Base-by-base conservation (phyloP, 2,797 vertebrate species). In the Argentina silus region DNA sequence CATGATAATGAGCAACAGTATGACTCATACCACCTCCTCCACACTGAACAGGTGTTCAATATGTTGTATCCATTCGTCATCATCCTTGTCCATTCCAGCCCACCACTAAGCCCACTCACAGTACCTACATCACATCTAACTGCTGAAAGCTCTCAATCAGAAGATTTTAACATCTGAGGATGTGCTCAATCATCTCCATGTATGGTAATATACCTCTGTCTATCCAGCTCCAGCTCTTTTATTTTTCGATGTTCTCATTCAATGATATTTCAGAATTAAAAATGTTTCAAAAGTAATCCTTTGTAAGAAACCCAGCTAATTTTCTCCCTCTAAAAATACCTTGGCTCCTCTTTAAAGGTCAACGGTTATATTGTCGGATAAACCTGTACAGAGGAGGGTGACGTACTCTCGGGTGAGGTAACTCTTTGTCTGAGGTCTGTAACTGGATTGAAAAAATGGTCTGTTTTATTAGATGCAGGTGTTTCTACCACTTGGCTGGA, bases 401-500 rank as follows among this genome's bases (percentile, higher is more conserved):
- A 84, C 36, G 71, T 83, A 77, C 79, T 51, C 44, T 51, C 9
- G 69, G 44, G 50, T 76, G 67, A 74, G 74, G 75, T 87, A 67
- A 48, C 27, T 69, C 57, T 83, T 73, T 75, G 67, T 81, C 83
- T 83, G 57, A 50, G 63, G 72, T 69, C 63, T 81, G 12, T 65
- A 81, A 76, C 72, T 74, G 82, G 78, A 74, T 19, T 63, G 42
- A 53, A 67, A 66, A 45, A 57, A n/a, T 36, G 1, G 57, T 43
- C 48, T n/a, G 76, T 61, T 87, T 90, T 85, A 86, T 87, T 81
- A 74, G 74, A 47, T 84, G 78, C 85, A 86, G 85, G 85, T 90
- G 86, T 77, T 81, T 85, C 60, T 71, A 9, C 67, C 15, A 47
- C 67, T 60, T 48, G 74, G 68, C 17, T 27, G 11, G 42, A 72